These are phyloP conservation scores for Petrophora chlorosata DNA, from an alignment of 2,888 invertebrate species.

Conservation along the genomic window DNA sequence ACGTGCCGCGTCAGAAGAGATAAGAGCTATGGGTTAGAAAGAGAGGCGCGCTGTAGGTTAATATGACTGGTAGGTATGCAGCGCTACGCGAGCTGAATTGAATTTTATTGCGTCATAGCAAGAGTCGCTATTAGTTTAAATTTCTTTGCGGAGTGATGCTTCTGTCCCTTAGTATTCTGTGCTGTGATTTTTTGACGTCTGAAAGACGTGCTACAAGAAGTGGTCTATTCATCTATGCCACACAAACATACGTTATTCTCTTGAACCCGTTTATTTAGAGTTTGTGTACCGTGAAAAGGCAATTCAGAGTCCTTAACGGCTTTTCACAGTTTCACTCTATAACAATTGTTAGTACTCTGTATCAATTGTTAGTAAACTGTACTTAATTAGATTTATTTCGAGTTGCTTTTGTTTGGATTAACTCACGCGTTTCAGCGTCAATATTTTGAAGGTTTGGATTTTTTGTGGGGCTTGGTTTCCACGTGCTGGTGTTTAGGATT, in stretches of 20 bases:
- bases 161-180: no score
- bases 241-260: not conserved
- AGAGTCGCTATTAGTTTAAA: no score
- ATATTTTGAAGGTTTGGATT: constrained; percentile 10
- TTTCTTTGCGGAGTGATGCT: no score
- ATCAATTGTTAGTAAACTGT: constrained; percentile 40
- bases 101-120: no score
- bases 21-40: no score
- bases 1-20: no score
- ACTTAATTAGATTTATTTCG: constrained; percentile 42
- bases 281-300: constrained; percentile 38
- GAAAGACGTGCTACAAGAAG: no score
- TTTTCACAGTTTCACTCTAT: constrained; percentile 22
- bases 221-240: not conserved
- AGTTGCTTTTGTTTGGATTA: constrained; percentile 25
- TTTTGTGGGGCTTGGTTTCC: not conserved
- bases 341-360: constrained; percentile 41
- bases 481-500: not conserved
- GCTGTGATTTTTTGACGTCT: no score
- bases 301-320: constrained; percentile 32
- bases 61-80: no score
- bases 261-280: constrained; percentile 22
- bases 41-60: no score
- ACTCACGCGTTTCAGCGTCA: constrained; percentile 13
- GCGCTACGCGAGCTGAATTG: no score